Conservation (phyloP, 2,888 invertebrate genomes). For the Sesamia inferens region DNA sequence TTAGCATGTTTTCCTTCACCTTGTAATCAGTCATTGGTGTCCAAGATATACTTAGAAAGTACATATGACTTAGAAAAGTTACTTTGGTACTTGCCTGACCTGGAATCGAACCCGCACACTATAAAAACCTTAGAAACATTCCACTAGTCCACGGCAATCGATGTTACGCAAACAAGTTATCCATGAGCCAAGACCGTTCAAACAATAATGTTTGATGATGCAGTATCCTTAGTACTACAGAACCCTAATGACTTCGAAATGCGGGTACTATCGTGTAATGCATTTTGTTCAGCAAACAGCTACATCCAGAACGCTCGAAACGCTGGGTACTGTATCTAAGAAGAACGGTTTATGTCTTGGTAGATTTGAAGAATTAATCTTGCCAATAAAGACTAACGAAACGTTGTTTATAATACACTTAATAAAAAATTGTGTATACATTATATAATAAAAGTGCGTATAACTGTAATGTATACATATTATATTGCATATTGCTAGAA, state of each 20-base stretch:
- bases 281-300: conserved; percentile 54
- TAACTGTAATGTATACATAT: too few relatives aligned
- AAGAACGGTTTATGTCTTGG: background rate
- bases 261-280: conserved; percentile 46
- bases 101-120: too few relatives aligned
- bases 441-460: too few relatives aligned
- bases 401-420: too few relatives aligned
- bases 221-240: background rate
- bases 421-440: too few relatives aligned
- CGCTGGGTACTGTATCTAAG: conserved; percentile 1
- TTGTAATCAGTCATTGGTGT: too few relatives aligned
- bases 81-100: too few relatives aligned
- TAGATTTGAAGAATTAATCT: background rate
- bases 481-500: too few relatives aligned
- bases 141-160: background rate
- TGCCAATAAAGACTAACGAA: too few relatives aligned
- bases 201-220: conserved; percentile 27
- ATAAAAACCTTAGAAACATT: background rate
- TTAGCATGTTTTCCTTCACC: too few relatives aligned
- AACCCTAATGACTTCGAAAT: conserved; percentile 50
- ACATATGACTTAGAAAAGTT: too few relatives aligned
- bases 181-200: conserved; percentile 1
- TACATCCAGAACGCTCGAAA: conserved; percentile 11
- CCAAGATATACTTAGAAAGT: too few relatives aligned
- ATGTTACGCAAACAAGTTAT: background rate